Percentiles rank a stretch among this genome's conserved stretches.
phyloP scores from a whole-genome alignment of 2,113 vertebrate genomes.

The Urocitellus parryii region DNA sequence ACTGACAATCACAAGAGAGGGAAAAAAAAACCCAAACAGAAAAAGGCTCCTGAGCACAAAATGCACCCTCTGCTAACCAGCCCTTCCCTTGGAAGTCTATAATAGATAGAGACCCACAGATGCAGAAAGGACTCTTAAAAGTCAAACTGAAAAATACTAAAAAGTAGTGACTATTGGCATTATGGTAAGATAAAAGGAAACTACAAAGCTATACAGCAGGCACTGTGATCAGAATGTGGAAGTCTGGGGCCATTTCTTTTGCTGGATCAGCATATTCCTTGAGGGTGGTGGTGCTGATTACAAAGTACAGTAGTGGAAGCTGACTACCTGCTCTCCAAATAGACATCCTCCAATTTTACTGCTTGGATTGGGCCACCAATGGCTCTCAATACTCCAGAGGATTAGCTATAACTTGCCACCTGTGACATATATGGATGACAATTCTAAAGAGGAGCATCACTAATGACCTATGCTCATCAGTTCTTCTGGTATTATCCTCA shows the following conservation, averaged over 20 bases:
- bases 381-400: rapidly evolving
- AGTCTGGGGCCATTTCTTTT: neutral
- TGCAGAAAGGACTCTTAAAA: neutral
- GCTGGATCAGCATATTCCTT: neutral
- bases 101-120: neutral
- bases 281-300: neutral
- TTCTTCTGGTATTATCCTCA: neutral
- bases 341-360: neutral
- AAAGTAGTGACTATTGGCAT: neutral
- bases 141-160: neutral
- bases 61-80: neutral
- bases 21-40: too few species aligned
- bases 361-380: neutral
- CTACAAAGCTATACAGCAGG: neutral
- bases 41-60: neutral
- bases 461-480: neutral
- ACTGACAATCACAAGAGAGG: neutral
- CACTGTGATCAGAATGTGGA: neutral
- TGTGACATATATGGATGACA: neutral
- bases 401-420: neutral
- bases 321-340: neutral
- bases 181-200: neutral
- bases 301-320: neutral
- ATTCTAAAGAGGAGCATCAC: neutral
- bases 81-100: neutral